These are phyloP conservation scores for Triplophysa dalaica DNA, from an alignment of 2,113 vertebrate genomes.

Conservation along the genomic window DNA sequence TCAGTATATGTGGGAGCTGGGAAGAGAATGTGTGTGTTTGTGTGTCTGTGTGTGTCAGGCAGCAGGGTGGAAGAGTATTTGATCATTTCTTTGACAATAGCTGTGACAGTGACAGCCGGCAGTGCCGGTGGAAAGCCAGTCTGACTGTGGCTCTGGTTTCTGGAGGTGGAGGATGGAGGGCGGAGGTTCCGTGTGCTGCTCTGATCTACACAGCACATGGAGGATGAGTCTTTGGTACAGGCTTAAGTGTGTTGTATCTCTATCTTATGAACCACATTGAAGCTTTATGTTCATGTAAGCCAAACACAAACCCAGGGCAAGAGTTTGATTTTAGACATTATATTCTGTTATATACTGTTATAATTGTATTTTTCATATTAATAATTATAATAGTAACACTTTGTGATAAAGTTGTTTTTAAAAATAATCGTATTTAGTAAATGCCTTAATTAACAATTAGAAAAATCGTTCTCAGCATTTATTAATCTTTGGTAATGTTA, in stretches of 20 bases:
- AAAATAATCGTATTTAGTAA: too few species aligned
- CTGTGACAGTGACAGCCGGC: conserved; percentile 49
- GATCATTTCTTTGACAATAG: conserved; percentile 45
- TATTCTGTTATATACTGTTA: too few species aligned
- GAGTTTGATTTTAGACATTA: not conserved
- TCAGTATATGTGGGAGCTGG: conserved; percentile 38
- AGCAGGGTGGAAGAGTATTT: conserved; percentile 31
- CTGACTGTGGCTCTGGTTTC: conserved; percentile 40
- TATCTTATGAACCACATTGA: not conserved
- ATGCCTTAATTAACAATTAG: too few species aligned
- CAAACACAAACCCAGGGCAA: not conserved
- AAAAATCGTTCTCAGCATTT: too few species aligned
- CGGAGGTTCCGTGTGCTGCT: not conserved
- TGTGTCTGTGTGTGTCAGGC: conserved; percentile 9
- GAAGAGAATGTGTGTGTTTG: conserved; percentile 21
- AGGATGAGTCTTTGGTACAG: conserved; percentile 31
- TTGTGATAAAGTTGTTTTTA: too few species aligned
- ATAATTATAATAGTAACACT: too few species aligned
- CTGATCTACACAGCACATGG: conserved; percentile 15
- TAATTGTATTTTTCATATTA: too few species aligned
- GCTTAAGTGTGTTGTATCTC: conserved; percentile 23
- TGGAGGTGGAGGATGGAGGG: conserved; percentile 10
- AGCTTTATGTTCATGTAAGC: not conserved
- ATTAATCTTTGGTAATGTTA: too few species aligned
- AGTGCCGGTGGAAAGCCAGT: conserved; percentile 10